Base-by-base conservation (phyloP, 2,888 invertebrate species). In the Metalampra italica region DNA sequence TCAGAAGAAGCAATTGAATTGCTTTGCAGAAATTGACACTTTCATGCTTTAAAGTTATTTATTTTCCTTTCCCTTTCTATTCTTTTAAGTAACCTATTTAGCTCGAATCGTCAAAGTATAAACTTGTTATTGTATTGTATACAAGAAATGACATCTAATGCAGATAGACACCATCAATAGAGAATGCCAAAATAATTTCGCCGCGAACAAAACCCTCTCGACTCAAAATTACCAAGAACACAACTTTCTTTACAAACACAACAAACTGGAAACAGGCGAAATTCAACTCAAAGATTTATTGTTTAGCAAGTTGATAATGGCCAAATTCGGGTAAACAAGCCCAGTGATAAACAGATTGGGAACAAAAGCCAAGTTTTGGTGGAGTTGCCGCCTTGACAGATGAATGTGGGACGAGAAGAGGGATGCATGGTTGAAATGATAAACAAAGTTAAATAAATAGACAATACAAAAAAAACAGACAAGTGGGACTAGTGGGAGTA, bases 341-440 rank as follows among this genome's bases (percentile, higher is more conserved):
- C 36, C 32, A n/a, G 46, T 53, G 64, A 61, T 64, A 60, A 61
- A 45, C 46, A 54, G 64, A 63, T 55, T 63, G 53, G 37, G 34
- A 54, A 61, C 59, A 56, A 55, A 51, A 54, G 57, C 9, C 37
- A 52, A 59, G 49, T 60, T 57, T 52, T 29, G 46, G 47, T 15
- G 41, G 51, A 52, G 45, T 57, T 51, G 46, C 46, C 51, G 45
- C 42, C 42, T 43, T 43, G 39, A 46, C 46, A 46, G 42, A 29
- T 43, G 42, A 30, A 43, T 43, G 22, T 22, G 5, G 22, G 15
- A 14, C 3, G 39, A 13, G 15, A 15, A 13, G 39, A 15, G 39
- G 22, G 22, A 22, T 22, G 22, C 22, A 5, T 22, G 22, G 22
- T 22, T 22, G 5, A 22, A 22, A 22, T 22, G 22, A 22, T 22